Base-by-base conservation (phyloP, 1,140 invertebrate species). In the Oreohelix idahoensis region DNA sequence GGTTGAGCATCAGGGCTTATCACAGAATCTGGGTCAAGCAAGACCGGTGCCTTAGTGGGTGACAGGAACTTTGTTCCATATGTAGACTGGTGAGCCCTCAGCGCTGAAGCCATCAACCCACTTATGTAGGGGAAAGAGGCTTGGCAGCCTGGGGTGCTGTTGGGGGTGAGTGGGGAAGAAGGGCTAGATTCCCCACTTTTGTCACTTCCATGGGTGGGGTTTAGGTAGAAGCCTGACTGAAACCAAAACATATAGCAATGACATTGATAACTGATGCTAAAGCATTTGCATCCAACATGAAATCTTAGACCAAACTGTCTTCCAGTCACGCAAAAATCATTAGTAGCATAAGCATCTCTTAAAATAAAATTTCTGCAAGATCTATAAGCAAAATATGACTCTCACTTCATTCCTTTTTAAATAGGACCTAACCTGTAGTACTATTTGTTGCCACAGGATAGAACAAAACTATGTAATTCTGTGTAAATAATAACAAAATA, bases 201-300 rank as follows among this genome's bases (percentile, higher is more conserved):
- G 36, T 36, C 49, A 77, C 29, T 77, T 58, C 75, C 75, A 11
- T 26, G 32, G 11, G 36, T 53, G 26, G 17, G 77, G 20, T 5
- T 66, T 8, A 38, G 58, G 58, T 42, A 38, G 32, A 17, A 39
- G 26, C 20, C 58, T 66, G 58, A 81, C 79, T 71, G 79, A 81
- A 81, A 81, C 42, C 80, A 82, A 75, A 15, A 82, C 58, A 32
- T 66, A n/a, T n/a, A 36, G 78, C 53, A 79, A 35, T 69, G 20
- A 42, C 77, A 79, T 17, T 26, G 58, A 39, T 11, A 42, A 42
- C 36, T n/a, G 36, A 11, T 39, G 36, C 5, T 26, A 73, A 17
- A 32, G 29, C 63, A 66, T 11, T 15, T n/a, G 53, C 53, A 58
- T 58, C 42, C 42, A 45, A 45, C 42, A 45, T 45, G 42, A 45